phyloP scores from a whole-genome alignment of 1,140 invertebrate genomes.

The Papilio glaucus region DNA sequence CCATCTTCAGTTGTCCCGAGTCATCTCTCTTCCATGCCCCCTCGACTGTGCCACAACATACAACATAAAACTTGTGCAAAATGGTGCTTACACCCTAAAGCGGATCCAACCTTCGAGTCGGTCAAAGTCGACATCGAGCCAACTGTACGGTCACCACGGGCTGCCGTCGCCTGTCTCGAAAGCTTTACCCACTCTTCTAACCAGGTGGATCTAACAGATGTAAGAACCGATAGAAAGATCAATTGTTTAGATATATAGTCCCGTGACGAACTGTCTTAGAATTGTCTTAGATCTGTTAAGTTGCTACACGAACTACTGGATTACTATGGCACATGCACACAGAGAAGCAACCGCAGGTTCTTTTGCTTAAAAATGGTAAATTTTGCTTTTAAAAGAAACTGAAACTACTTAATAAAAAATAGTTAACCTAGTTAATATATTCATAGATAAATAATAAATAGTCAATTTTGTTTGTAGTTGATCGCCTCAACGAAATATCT shows the following conservation, averaged over 20 bases:
- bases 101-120: neutral
- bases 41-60: constrained; percentile 55
- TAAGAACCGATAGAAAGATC: neutral
- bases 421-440: neutral
- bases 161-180: neutral
- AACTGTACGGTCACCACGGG: no score
- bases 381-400: no score
- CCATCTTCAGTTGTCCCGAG: constrained; percentile 54
- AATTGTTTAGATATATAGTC: neutral
- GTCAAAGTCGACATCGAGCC: no score
- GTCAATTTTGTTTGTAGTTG: neutral
- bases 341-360: neutral
- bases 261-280: neutral
- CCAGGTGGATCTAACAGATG: neutral
- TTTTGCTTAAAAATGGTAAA: neutral
- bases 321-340: neutral
- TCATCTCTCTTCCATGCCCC: constrained; percentile 48
- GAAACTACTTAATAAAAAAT: no score
- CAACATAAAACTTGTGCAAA: constrained; percentile 48
- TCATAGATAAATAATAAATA: neutral
- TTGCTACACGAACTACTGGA: neutral
- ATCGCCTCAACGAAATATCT: no score
- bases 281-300: neutral
- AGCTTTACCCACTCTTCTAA: neutral
- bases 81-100: constrained; percentile 34